phyloP scores from a whole-genome alignment of 2,113 vertebrate genomes.

The Brachypodius melanocephalos region DNA sequence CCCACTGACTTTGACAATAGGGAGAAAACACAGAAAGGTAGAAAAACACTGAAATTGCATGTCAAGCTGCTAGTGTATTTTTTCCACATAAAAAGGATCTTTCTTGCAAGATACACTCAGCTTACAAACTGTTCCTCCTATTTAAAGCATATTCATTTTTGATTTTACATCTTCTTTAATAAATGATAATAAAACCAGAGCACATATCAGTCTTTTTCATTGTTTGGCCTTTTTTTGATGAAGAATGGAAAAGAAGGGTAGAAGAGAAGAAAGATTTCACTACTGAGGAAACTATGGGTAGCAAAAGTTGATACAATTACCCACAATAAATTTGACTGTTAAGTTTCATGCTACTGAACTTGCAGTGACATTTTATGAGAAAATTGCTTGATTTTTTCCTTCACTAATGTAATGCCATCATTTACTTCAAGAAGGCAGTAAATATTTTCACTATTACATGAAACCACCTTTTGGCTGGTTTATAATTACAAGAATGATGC shows the following conservation, averaged over 20 bases:
- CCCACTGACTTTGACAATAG: not conserved
- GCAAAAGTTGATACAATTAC: constrained; percentile 58
- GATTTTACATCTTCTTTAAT: not conserved
- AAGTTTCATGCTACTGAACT: constrained; percentile 53
- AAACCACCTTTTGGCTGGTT: constrained; percentile 81
- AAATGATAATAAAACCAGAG: not conserved
- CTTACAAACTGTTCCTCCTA: not conserved
- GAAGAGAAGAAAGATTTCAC: constrained; percentile 4
- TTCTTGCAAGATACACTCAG: not conserved
- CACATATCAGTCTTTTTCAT: not conserved
- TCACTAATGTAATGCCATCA: constrained; percentile 63
- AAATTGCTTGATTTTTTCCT: constrained; percentile 60
- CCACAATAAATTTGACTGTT: constrained; percentile 61
- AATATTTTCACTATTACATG: constrained; percentile 73
- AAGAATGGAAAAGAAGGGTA: not conserved
- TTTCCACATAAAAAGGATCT: not conserved
- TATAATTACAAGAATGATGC: constrained; percentile 89
- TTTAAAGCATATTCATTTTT: not conserved
- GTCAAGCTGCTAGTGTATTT: not conserved
- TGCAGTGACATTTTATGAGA: constrained; percentile 62
- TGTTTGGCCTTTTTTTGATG: not conserved
- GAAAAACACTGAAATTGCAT: not conserved
- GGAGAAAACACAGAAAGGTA: not conserved
- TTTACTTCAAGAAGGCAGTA: constrained; percentile 71
- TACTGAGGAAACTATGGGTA: constrained; percentile 30